Conservation (phyloP, 2,888 invertebrate genomes). For the Xestia rhomboidea region DNA sequence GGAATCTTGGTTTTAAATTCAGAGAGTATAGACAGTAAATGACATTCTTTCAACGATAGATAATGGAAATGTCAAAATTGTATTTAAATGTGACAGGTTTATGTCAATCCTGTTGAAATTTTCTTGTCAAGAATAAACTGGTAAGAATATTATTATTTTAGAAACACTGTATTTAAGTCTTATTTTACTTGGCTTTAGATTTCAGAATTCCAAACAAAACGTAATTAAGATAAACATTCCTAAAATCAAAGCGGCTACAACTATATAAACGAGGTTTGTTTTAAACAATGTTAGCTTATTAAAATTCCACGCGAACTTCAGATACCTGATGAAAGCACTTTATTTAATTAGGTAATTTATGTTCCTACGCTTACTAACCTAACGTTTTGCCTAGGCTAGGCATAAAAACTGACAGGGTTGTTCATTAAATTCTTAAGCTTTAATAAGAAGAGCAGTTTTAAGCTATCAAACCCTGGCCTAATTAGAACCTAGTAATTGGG, state of each 20-base stretch:
- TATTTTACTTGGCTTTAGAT: not conserved
- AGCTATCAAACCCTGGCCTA: conserved; percentile 8
- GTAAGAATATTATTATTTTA: not conserved
- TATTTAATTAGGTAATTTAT: conserved; percentile 24
- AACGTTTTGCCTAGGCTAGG: conserved; percentile 7
- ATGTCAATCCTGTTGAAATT: not conserved
- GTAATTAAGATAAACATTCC: conserved; percentile 27
- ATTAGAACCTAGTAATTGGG: conserved; percentile 27
- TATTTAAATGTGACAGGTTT: not conserved
- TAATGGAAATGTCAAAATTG: not conserved
- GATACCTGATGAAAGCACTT: conserved; percentile 31
- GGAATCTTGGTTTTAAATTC: not conserved
- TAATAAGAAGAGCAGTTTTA: conserved; percentile 20
- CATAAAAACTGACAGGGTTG: conserved; percentile 17
- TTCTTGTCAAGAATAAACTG: not conserved
- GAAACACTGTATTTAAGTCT: not conserved
- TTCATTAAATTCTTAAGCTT: conserved; percentile 24
- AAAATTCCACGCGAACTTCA: conserved; percentile 44
- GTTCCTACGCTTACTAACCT: conserved; percentile 16
- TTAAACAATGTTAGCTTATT: conserved; percentile 46
- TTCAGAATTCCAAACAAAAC: conserved; percentile 8
- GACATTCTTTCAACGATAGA: not conserved
- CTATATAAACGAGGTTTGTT: conserved; percentile 20
- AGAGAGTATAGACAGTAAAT: not conserved
- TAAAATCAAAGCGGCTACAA: conserved; percentile 22